phyloP scores from a whole-genome alignment of 2,888 invertebrate genomes.

The Nipponacmea schrenckii region DNA sequence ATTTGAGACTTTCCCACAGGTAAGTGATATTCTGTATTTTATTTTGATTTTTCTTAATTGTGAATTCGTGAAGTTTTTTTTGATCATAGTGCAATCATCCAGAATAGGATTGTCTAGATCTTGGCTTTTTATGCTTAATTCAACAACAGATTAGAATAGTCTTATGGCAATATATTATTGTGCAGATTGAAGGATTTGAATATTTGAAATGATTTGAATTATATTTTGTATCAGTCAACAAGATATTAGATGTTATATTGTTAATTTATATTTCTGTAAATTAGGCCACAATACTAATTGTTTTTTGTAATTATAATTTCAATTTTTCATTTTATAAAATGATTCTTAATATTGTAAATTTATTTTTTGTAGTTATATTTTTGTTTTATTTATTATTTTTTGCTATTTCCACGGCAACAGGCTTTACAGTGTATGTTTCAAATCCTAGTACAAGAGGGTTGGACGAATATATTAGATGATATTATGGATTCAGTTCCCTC shows the following conservation, averaged over 20 bases:
- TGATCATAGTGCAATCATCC: neutral
- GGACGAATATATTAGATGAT: conserved; percentile 62
- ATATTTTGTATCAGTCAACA: no score
- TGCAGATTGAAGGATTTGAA: no score
- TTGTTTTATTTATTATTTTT: conserved; percentile 10
- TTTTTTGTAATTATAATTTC: conserved; percentile 5
- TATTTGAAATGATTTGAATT: no score
- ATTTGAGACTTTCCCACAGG: conserved; percentile 98
- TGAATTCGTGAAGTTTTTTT: neutral
- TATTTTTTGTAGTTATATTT: conserved; percentile 17
- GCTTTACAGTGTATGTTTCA: conserved; percentile 67
- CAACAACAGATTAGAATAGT: no score
- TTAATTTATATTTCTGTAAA: no score
- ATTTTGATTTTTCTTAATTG: no score
- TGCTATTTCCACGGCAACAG: conserved; percentile 38
- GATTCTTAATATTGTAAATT: conserved; percentile 19
- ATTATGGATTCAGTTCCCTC: conserved; percentile 43
- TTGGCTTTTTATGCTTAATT: no score
- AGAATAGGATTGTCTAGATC: neutral
- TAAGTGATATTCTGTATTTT: conserved; percentile 57
- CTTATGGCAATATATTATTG: no score
- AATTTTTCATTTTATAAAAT: neutral
- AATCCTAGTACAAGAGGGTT: conserved; percentile 67
- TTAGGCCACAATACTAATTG: no score
- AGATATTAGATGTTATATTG: no score